Evolutionary conservation across 2,797 vertebrate genomes (phyloP), one percentile per base, ranked within the genome.

Genomic region (Channa striata): DNA sequence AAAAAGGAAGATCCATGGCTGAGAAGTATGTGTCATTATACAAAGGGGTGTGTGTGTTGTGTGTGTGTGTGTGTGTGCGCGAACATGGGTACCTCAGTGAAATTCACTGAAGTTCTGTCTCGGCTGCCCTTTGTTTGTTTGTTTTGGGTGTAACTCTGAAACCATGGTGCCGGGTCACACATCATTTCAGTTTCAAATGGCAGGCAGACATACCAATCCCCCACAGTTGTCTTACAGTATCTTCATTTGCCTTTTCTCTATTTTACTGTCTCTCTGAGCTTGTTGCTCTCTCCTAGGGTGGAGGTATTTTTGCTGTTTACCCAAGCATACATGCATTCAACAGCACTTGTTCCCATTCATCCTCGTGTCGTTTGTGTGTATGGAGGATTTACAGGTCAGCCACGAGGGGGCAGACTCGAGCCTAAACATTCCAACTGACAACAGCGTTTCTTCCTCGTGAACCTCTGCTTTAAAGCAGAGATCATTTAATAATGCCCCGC

Each of bases 131-230:
- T 84, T 88, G 88, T 93, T 92, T 94, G 88, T 94, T 94, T 95
- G 91, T 92, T 93, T 93, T 90, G 92, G 92, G 92, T 87, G 92
- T 91, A 87, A 86, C 92, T 60, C 57, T 83, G 93, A 93, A 94
- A 93, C 94, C 93, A 94, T 93, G 93, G 93, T 82, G 88, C 89
- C 49, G 65, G 74, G 77, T 86, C 88, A 88, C 87, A 91, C 83
- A 82, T 87, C 77, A 75, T 82, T 74, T 81, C 72, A 84, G 81
- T 74, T 85, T 89, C 78, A 74, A 84, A 90, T 86, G 79, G 76
- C 87, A 89, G 83, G 74, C 74, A 74, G 65, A 86, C 83, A 60
- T 73, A 85, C 83, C 60, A 68, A 75, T 75, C 77, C 68, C 54
- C 63, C 63, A 51, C 30, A 48, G 34, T 66, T 66, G 72, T 84